These are phyloP conservation scores for Acomys russatus DNA, from an alignment of 2,797 vertebrate genomes.

Conservation along the genomic window DNA sequence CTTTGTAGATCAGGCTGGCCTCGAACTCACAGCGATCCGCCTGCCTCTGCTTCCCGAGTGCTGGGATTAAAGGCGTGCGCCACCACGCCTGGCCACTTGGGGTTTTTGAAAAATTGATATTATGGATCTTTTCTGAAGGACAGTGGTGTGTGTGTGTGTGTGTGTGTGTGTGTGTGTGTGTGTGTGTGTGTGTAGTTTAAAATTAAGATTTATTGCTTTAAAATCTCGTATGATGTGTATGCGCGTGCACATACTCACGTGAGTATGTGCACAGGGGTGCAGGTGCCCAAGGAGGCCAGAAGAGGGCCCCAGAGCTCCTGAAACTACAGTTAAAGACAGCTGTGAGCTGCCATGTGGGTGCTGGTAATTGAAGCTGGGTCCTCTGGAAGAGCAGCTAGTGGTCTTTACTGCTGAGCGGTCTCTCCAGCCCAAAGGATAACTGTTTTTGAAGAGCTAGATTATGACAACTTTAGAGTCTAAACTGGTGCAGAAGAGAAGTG, in stretches of 20 bases:
- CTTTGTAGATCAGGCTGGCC: too few relatives aligned
- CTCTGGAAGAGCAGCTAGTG: background rate
- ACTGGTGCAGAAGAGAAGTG: background rate
- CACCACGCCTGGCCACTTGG: too few relatives aligned
- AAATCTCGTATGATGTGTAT: background rate
- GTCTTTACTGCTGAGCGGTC: background rate
- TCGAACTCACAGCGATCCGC: too few relatives aligned
- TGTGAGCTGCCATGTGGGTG: background rate
- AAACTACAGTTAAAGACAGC: too few relatives aligned
- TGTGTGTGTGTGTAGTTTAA: background rate
- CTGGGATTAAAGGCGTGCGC: too few relatives aligned
- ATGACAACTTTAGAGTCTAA: background rate
- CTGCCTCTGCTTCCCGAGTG: too few relatives aligned
- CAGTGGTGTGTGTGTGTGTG: background rate
- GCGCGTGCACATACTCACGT: background rate
- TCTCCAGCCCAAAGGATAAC: background rate
- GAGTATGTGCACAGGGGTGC: too few relatives aligned
- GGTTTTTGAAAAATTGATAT: background rate
- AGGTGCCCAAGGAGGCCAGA: background rate
- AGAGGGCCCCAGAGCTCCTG: background rate
- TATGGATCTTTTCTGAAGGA: background rate
- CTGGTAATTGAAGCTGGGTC: background rate
- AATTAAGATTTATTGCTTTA: background rate
- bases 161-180: too few relatives aligned
- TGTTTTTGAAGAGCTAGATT: slow-evolving; percentile 43